Percentiles rank a stretch among this genome's conserved stretches.
phyloP scores from a whole-genome alignment of 2,888 invertebrate species.

The Synergus laeviventris region DNA sequence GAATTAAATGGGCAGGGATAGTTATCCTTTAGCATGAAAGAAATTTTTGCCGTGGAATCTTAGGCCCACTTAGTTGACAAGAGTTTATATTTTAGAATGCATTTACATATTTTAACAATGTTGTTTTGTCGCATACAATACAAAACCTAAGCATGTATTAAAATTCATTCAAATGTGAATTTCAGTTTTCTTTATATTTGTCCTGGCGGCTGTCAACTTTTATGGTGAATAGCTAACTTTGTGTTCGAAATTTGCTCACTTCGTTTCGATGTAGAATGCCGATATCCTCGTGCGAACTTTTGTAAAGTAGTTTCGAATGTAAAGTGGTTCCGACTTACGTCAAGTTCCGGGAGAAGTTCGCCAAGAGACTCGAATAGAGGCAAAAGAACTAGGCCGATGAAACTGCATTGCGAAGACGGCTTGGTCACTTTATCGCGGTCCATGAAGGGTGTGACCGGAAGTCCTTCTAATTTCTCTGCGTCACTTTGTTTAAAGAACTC shows the following conservation, averaged over 20 bases:
- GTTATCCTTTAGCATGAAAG: too few species aligned
- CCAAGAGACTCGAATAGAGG: constrained; percentile 89
- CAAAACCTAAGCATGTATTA: background rate
- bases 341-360: constrained; percentile 84
- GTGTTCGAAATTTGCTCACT: background rate
- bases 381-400: constrained; percentile 88
- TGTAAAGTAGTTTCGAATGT: background rate
- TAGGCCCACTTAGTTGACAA: too few species aligned
- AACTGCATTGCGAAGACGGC: constrained; percentile 89
- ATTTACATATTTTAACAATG: too few species aligned
- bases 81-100: too few species aligned
- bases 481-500: constrained; percentile 89
- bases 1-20: too few species aligned
- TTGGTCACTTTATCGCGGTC: constrained; percentile 91
- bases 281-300: background rate
- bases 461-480: constrained; percentile 87
- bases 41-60: too few species aligned
- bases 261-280: background rate
- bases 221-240: constrained; percentile 14
- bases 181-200: background rate
- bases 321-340: constrained; percentile 75
- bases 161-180: constrained; percentile 17
- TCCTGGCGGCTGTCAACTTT: constrained; percentile 12
- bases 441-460: constrained; percentile 92
- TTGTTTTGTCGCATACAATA: background rate